Conservation (phyloP, 1,140 invertebrate species). For the Drosophila serrata region DNA sequence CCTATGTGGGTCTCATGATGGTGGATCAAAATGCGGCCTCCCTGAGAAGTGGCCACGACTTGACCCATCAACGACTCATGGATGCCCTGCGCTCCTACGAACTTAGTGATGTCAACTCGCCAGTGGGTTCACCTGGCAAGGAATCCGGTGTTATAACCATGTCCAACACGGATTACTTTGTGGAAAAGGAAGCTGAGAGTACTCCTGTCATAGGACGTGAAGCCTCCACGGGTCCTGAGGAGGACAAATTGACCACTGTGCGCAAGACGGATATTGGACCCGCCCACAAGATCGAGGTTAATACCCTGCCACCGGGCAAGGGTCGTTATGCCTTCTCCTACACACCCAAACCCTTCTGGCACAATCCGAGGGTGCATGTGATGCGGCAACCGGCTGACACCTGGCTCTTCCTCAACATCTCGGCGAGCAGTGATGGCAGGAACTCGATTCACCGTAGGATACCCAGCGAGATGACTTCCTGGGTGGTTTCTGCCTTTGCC, state of each 20-base stretch:
- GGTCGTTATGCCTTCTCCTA: constrained; percentile 96
- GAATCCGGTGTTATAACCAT: constrained; percentile 82
- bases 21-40: constrained; percentile 94
- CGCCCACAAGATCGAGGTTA: constrained; percentile 86
- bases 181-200: constrained; percentile 75
- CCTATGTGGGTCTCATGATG: constrained; percentile 93
- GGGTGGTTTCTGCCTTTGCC: constrained; percentile 97
- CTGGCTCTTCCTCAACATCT: constrained; percentile 94
- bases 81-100: constrained; percentile 85
- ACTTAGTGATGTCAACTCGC: constrained; percentile 72
- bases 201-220: constrained; percentile 53
- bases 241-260: constrained; percentile 73
- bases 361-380: constrained; percentile 92
- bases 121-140: constrained; percentile 78
- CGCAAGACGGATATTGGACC: constrained; percentile 84
- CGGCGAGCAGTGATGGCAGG: constrained; percentile 87
- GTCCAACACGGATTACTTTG: constrained; percentile 79
- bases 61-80: constrained; percentile 76
- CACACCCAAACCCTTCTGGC: constrained; percentile 92
- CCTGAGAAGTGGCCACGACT: constrained; percentile 87
- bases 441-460: constrained; percentile 87
- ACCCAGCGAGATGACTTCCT: constrained; percentile 96
- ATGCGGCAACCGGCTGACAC: constrained; percentile 90
- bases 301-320: constrained; percentile 92
- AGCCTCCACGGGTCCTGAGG: constrained; percentile 52